Evolutionary conservation across 2,113 vertebrate genomes (phyloP).

Genomic region (Bubo scandiacus): DNA sequence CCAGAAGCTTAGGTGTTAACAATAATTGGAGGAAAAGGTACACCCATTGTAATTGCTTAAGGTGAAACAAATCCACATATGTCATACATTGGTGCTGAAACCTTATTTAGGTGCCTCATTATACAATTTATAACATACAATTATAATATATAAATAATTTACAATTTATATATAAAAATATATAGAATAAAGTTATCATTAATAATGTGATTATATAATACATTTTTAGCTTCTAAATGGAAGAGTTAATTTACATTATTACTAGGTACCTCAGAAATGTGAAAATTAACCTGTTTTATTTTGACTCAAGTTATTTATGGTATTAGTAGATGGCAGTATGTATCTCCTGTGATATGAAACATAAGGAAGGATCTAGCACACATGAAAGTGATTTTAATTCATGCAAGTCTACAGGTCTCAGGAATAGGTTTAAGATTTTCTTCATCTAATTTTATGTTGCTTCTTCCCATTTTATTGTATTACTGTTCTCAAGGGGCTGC

Average conservation of each 20-base stretch:
- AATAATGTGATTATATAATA: background rate
- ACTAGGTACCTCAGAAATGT: background rate
- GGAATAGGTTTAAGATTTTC: background rate
- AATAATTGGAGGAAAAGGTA: background rate
- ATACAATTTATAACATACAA: background rate
- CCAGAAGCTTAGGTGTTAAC: background rate
- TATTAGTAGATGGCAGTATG: background rate
- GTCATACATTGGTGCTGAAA: background rate
- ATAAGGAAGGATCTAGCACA: background rate
- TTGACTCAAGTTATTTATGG: background rate
- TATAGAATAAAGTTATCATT: background rate
- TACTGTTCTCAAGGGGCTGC: background rate
- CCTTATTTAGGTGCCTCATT: background rate
- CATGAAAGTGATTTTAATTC: background rate
- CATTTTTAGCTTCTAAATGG: background rate
- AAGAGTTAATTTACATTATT: background rate
- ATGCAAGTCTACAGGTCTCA: background rate
- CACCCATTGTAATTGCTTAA: background rate
- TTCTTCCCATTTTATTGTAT: background rate
- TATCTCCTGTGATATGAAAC: background rate
- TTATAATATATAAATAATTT: background rate
- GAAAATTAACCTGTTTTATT: background rate
- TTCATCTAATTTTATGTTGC: background rate
- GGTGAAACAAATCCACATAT: background rate
- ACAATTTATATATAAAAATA: background rate